Percentiles rank a stretch among this genome's conserved stretches.
Evolutionary conservation across 2,888 invertebrate genomes (phyloP).

Genomic region (Synanthedon formicaeformis): DNA sequence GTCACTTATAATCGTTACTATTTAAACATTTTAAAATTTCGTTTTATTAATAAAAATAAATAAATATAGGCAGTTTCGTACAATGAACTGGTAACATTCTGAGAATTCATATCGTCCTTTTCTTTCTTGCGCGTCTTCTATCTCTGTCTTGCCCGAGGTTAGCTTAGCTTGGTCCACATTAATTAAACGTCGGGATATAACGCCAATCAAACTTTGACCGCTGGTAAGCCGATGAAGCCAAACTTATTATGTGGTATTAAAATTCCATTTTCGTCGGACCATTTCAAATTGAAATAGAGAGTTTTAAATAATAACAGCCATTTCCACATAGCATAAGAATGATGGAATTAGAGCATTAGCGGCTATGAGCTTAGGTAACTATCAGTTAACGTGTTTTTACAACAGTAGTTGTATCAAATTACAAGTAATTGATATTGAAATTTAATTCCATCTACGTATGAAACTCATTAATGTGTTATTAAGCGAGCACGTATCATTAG

Average conservation of each 20-base stretch:
- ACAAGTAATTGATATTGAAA: constrained; percentile 22
- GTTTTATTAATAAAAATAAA: no score
- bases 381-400: background rate
- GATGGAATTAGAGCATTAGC: background rate
- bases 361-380: background rate
- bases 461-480: constrained; percentile 38
- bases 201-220: constrained; percentile 69
- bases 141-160: constrained; percentile 40
- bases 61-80: no score
- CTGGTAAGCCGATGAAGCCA: constrained; percentile 59
- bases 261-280: constrained; percentile 56
- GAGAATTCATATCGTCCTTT: constrained; percentile 30
- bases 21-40: no score
- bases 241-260: constrained; percentile 67
- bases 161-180: constrained; percentile 51
- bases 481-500: constrained; percentile 40
- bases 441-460: constrained; percentile 29
- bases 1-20: no score
- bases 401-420: constrained; percentile 14
- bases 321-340: constrained; percentile 15
- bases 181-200: constrained; percentile 63
- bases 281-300: constrained; percentile 46
- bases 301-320: constrained; percentile 28
- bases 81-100: constrained; percentile 54
- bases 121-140: constrained; percentile 17